Percentiles rank a stretch among this genome's conserved stretches.
Conservation (phyloP, 2,797 vertebrate genomes). For the Hydrolagus colliei region DNA sequence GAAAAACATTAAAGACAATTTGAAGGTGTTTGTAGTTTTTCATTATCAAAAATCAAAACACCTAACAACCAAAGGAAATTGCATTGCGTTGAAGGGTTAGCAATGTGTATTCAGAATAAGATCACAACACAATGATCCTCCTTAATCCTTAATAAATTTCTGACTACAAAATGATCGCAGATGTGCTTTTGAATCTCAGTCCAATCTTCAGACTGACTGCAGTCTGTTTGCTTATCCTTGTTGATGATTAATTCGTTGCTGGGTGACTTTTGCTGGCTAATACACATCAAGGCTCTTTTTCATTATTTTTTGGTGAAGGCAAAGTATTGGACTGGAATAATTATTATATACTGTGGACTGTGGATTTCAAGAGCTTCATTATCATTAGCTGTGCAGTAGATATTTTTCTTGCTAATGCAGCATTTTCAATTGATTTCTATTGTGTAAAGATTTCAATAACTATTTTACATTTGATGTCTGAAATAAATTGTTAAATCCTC, state of each 20-base stretch:
- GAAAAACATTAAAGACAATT: background rate
- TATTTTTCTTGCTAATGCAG: background rate
- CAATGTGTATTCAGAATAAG: background rate
- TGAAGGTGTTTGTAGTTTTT: background rate
- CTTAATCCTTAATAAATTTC: slow-evolving; percentile 8
- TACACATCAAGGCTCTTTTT: background rate
- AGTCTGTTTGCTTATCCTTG: background rate
- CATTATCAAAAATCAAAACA: background rate
- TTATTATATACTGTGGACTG: background rate
- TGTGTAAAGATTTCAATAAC: background rate
- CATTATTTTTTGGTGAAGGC: background rate
- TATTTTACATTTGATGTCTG: background rate
- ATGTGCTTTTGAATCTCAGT: background rate
- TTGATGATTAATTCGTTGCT: slow-evolving; percentile 2
- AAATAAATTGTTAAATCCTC: background rate
- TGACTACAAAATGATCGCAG: background rate
- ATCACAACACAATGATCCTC: background rate
- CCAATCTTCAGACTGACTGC: background rate
- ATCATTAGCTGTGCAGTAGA: background rate
- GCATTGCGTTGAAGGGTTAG: background rate
- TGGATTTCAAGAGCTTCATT: background rate
- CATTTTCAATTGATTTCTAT: background rate
- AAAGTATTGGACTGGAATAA: background rate
- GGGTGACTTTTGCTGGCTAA: background rate
- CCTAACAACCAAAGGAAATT: background rate